Evolutionary conservation across 1,140 invertebrate genomes (phyloP).

Genomic region (Penaeus indicus): DNA sequence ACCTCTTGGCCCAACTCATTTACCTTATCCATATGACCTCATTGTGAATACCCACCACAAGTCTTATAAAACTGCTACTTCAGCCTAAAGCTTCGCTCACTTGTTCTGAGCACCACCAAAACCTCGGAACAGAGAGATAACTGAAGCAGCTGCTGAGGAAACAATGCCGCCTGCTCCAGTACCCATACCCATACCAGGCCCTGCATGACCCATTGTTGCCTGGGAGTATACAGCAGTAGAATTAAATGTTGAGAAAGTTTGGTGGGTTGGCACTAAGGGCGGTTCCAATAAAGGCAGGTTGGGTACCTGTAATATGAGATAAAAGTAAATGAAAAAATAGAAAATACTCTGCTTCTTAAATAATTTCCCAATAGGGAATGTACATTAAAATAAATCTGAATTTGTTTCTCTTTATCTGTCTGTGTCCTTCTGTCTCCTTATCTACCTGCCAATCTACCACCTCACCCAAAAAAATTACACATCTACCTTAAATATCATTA

Average conservation of each 20-base stretch:
- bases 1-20: too few species aligned
- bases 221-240: slow-evolving; percentile 49
- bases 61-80: neutral
- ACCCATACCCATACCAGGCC: slow-evolving; percentile 18
- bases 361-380: too few species aligned
- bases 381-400: too few species aligned
- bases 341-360: too few species aligned
- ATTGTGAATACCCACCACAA: neutral
- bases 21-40: neutral
- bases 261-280: slow-evolving; percentile 23
- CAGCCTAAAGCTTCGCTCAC: neutral
- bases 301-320: slow-evolving; percentile 4
- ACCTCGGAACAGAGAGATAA: slow-evolving; percentile 47
- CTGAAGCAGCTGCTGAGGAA: slow-evolving; percentile 49
- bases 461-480: too few species aligned
- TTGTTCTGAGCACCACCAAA: slow-evolving; percentile 42
- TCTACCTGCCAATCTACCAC: too few species aligned
- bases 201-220: slow-evolving; percentile 29
- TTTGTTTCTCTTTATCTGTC: too few species aligned
- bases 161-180: slow-evolving; percentile 44
- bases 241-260: slow-evolving; percentile 30
- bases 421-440: too few species aligned
- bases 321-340: neutral
- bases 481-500: too few species aligned
- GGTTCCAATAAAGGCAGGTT: slow-evolving; percentile 37